Base-by-base conservation (phyloP, 2,888 invertebrate species). In the Drosophila affinis region DNA sequence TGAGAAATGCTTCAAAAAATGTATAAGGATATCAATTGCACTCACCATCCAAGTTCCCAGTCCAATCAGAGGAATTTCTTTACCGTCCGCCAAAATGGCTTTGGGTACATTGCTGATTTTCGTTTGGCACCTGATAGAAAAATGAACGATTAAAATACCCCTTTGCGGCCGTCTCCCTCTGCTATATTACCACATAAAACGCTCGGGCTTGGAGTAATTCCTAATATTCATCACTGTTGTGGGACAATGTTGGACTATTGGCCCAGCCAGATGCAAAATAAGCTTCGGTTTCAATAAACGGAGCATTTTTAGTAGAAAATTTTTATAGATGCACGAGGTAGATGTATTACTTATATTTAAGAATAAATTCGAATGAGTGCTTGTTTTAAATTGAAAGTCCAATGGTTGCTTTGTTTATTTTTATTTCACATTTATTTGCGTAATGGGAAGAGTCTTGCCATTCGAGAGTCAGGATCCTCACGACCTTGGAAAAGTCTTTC, bases 1-100 rank as follows among this genome's bases (percentile, higher is more conserved):
- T 39, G 6, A 14, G 12, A 2, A 52, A 51, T 24, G 24, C 51
- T 51, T 27, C n/a, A 17, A 17, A 3, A 52, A 17, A 52, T 52
- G 12, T n/a, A 6, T 27, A 2, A 7, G 6, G 17, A 27, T 18
- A 46, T 47, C 10, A n/a, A 17, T 57, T 7, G 9, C 12, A 75
- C 73, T 72, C 63, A 72, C 84, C 39, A 3, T 3, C 68, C 63
- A 84, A 6, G 85, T 87, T 3, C 85, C 85, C 12, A 84, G 59
- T 17, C 87, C 87, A 10, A 87, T 67, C 6, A 79, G n/a, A 0
- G 85, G 79, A 0, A 78, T 76, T 58, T 84, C 54, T 0, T 60
- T 55, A 1, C 75, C 65, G 62, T 78, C 51, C 4, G 32, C 1
- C 3, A 74, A 32, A 34, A 72, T 10, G 0, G 56, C 72, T 21